phyloP scores from a whole-genome alignment of 2,888 invertebrate genomes.

The Quadroppia sp. region DNA sequence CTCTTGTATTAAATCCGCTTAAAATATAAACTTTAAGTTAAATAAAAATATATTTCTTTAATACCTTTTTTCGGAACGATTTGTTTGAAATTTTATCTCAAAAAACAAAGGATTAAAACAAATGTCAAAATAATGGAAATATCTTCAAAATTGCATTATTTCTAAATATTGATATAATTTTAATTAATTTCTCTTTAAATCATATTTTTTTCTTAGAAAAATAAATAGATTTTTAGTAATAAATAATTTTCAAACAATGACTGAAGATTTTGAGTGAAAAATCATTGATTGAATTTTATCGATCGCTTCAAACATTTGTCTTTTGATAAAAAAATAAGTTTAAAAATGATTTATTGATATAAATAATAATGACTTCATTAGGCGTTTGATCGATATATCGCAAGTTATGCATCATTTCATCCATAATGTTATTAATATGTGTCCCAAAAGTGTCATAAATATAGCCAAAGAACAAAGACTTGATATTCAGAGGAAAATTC shows the following conservation, averaged over 20 bases:
- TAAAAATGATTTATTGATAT: conserved; percentile 4
- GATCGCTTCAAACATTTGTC: not conserved
- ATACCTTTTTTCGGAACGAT: not conserved
- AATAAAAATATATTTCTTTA: not conserved
- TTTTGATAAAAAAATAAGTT: conserved; percentile 5
- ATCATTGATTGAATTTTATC: conserved; percentile 5
- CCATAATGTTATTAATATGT: not conserved
- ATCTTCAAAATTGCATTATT: not conserved
- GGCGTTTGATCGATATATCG: conserved; percentile 1
- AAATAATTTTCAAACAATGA: too few species aligned
- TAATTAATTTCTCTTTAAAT: not conserved
- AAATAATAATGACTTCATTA: not conserved
- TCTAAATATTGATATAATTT: too few species aligned
- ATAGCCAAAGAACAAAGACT: not conserved
- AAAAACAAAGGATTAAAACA: not conserved
- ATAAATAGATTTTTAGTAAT: too few species aligned
- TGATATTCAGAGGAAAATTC: not conserved
- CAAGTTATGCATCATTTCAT: not conserved
- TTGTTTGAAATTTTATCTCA: not conserved
- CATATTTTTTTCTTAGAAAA: not conserved
- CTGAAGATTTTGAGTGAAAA: not conserved
- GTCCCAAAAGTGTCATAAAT: not conserved
- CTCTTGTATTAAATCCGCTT: not conserved
- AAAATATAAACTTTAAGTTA: not conserved
- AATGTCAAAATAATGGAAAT: not conserved